phyloP scores from a whole-genome alignment of 2,113 vertebrate genomes.

The Tauraco erythrolophus region DNA sequence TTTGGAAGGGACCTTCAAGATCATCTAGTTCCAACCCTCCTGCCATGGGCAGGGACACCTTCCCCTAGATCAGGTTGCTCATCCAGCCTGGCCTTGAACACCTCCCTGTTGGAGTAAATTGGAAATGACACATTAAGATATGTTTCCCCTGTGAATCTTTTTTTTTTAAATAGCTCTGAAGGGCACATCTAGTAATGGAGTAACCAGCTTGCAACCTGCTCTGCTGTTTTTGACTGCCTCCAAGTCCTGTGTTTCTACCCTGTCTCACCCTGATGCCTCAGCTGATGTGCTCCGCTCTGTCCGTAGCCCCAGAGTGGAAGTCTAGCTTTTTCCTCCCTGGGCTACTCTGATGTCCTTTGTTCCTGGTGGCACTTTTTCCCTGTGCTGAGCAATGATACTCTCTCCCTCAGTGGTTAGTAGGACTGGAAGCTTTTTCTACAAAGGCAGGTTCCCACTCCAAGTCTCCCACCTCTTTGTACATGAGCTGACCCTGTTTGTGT shows the following conservation, averaged over 20 bases:
- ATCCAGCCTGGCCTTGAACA: too few relatives aligned
- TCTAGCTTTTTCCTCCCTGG: neutral
- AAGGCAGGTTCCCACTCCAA: neutral
- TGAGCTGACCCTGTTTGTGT: neutral
- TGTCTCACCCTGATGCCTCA: fast-evolving
- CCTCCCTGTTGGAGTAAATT: neutral
- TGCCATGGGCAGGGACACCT: too few relatives aligned
- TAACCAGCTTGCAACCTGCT: neutral
- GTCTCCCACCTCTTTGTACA: neutral
- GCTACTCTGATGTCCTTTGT: neutral
- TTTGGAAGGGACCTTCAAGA: too few relatives aligned
- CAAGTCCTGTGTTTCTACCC: neutral
- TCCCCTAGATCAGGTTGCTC: too few relatives aligned
- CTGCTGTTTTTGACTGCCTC: neutral
- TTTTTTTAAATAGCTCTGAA: neutral
- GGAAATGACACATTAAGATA: neutral
- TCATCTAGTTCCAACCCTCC: too few relatives aligned
- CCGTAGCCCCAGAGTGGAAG: too few relatives aligned
- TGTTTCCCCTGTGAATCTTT: neutral
- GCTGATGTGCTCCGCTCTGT: fast-evolving
- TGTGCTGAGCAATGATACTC: neutral
- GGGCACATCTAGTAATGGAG: neutral
- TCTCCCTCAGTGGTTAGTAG: neutral
- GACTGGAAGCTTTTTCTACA: neutral
- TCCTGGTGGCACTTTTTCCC: neutral